Percentiles rank a stretch among this genome's conserved stretches.
These are phyloP conservation scores for Uromys caudimaculatus DNA, from an alignment of 2,797 vertebrate species.

Conservation along the genomic window DNA sequence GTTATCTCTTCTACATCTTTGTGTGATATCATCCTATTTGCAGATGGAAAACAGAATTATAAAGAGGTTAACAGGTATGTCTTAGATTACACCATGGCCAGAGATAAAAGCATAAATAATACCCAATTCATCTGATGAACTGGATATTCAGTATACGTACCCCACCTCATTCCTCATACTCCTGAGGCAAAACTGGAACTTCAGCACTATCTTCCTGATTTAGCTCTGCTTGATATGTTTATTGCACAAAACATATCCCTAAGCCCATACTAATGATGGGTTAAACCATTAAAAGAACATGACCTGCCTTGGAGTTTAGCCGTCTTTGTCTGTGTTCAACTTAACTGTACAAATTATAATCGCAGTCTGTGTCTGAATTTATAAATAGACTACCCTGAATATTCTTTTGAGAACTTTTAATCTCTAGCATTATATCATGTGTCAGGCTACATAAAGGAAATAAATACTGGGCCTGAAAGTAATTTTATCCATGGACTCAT, in stretches of 20 bases:
- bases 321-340: slow-evolving; percentile 75
- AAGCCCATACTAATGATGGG: slow-evolving; percentile 24
- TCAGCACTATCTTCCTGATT: slow-evolving; percentile 61
- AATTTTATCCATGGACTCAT: slow-evolving; percentile 60
- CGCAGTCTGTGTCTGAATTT: slow-evolving; percentile 59
- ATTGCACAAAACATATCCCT: slow-evolving; percentile 56
- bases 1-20: slow-evolving; percentile 32
- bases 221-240: slow-evolving; percentile 58
- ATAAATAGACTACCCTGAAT: slow-evolving; percentile 66
- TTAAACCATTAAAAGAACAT: slow-evolving; percentile 72
- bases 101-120: slow-evolving; percentile 25
- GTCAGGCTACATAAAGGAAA: slow-evolving; percentile 64
- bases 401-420: slow-evolving; percentile 67
- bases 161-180: slow-evolving; percentile 30
- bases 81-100: slow-evolving; percentile 25
- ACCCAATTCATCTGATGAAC: background rate
- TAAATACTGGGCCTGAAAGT: slow-evolving; percentile 55
- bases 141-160: background rate
- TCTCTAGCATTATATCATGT: slow-evolving; percentile 64
- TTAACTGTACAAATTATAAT: slow-evolving; percentile 65
- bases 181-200: slow-evolving; percentile 57
- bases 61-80: slow-evolving; percentile 27
- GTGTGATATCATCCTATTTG: slow-evolving; percentile 28
- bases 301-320: slow-evolving; percentile 62
- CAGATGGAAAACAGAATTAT: slow-evolving; percentile 61